Base-by-base conservation (phyloP, 2,888 invertebrate genomes). In the Amiota communis region DNA sequence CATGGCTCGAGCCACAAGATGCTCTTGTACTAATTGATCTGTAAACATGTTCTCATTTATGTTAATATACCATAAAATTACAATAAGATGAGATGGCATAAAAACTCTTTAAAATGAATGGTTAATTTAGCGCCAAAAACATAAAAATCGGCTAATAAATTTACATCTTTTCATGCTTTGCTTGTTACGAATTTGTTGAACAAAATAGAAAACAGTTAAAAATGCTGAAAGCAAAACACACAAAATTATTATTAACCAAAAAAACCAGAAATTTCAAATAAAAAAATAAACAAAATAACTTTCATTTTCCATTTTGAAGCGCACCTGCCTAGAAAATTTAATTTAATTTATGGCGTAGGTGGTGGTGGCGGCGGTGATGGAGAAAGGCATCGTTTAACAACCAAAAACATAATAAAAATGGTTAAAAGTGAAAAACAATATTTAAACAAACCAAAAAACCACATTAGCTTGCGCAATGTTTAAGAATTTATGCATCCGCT, bases 221-320 rank as follows among this genome's bases (percentile, higher is more conserved):
- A 10, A 2, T 13, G 11, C 36, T 59, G 20, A 9, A 15, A 13
- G 23, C 67, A 53, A 36, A 36, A 6, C 46, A 68, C 36, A 46
- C 23, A 47, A 53, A 59, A 59, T 17, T 59, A 12, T 59, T 59
- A 36, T 1, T 48, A 48, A 48, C 48, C 10, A 65, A 65, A 48
- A 46, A 49, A 59, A 36, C 36, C 36, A 36, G 8, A 36, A 36
- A 36, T 6, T 36, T 36, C 6, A 36, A 36, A 36, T 6, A 6
- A 23, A 36, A 36, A 6, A 6, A 36, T 6, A 73, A 23, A 64
- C 49, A 49, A 53, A 67, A 70, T 73, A 81, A 82, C 85, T 83
- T 83, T 85, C 85, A 80, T 83, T 83, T 83, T 80, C 74, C 76
- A 77, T 79, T n/a, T 79, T 85, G 78, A 76, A 75, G 72, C 23